These are phyloP conservation scores for Mimumesa dahlbomi DNA, from an alignment of 2,888 invertebrate genomes.

Conservation along the genomic window DNA sequence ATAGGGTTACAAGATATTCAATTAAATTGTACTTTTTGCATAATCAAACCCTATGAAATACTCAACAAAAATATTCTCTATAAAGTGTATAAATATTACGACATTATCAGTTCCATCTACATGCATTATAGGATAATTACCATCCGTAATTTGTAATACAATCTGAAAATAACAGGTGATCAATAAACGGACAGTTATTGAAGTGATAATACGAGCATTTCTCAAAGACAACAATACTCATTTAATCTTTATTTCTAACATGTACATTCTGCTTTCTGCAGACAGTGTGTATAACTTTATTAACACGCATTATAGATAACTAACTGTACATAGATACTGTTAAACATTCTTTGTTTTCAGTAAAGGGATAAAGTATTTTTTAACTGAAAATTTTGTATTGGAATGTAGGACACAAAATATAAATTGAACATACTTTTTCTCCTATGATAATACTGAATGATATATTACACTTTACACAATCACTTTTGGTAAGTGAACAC, in stretches of 20 bases:
- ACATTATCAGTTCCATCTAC: too few species aligned
- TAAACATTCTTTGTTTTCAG: slow-evolving; percentile 13
- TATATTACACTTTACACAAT: slow-evolving; percentile 77
- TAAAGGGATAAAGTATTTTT: slow-evolving; percentile 25
- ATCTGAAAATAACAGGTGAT: too few species aligned
- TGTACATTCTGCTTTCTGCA: slow-evolving; percentile 28
- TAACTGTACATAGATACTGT: slow-evolving; percentile 25
- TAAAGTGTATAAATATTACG: too few species aligned
- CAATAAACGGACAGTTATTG: neutral
- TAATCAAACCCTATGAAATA: too few species aligned
- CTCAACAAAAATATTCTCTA: too few species aligned
- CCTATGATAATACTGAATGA: slow-evolving; percentile 78
- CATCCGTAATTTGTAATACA: neutral
- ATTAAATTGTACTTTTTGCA: too few species aligned
- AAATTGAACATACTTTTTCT: slow-evolving; percentile 54
- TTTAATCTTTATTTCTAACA: slow-evolving; percentile 23
- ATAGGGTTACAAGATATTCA: too few species aligned
- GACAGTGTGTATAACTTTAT: slow-evolving; percentile 1
- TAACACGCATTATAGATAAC: slow-evolving; percentile 8
- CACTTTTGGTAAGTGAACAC: slow-evolving; percentile 49
- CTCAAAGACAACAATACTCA: slow-evolving; percentile 4
- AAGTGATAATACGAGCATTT: neutral
- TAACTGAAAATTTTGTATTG: slow-evolving; percentile 67
- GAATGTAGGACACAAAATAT: slow-evolving; percentile 76
- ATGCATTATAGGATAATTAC: too few species aligned